Base-by-base conservation (phyloP, 2,797 vertebrate genomes). In the Anguilla megastoma region DNA sequence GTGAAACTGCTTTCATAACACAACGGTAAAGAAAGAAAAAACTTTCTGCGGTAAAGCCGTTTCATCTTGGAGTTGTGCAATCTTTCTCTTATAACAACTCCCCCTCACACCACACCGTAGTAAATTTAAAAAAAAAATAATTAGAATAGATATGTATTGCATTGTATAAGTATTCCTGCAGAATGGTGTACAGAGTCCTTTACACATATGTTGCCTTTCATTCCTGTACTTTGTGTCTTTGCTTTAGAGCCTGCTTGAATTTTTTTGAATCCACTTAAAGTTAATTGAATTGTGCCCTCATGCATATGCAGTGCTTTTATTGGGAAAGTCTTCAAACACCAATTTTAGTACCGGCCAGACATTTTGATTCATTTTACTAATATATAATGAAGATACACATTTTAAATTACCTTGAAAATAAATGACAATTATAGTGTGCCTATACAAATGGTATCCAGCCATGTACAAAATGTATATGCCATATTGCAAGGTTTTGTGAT, bases 231-330 rank as follows among this genome's bases (percentile, higher is more conserved):
- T 54, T 60, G 33, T 89, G 79, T 30, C 2, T 69, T 79, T 86
- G 16, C 33, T 83, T 84, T 48, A 36, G 80, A 86, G 21, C 76
- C 69, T 86, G 48, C 89, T 88, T 89, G 85, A 84, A 88, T 89
- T 54, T 48, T 74, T 63, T 88, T 86, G 89, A 89, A 92, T 91
- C 87, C 76, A 83, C 80, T 27, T 85, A 89, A 86, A 89, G 86
- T 88, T 91, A 89, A 93, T 88, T 92, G 86, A 93, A 91, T 89
- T 92, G 76, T 90, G 54, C 89, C 66, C 66, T 91, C 86, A 89
- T 91, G 84, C 88, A 91, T 91, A 86, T 93, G 88, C 24, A 88
- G 56, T 8, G 0, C 24, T 36, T 41, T 89, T 69, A 85, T 88
- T 84, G 87, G 88, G 71, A 52, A 89, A 82, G 24, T 80, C 84